These are phyloP conservation scores for Coregonus ussuriensis DNA, from an alignment of 2,797 vertebrate genomes.

Conservation along the genomic window DNA sequence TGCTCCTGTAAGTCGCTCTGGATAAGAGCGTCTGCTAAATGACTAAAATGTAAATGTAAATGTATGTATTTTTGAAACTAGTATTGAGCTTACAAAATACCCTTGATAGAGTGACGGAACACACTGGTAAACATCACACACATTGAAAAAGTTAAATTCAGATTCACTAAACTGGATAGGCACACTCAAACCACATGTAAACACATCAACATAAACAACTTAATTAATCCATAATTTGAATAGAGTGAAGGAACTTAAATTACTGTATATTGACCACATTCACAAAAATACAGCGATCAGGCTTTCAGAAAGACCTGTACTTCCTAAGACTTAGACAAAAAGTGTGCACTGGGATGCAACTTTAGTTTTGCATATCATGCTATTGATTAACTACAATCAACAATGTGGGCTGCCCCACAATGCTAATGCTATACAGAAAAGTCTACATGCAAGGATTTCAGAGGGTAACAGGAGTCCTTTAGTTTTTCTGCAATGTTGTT, in stretches of 20 bases:
- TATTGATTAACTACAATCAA: not conserved
- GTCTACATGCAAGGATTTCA: constrained; percentile 4
- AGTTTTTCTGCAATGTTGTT: not conserved
- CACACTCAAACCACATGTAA: too few relatives aligned
- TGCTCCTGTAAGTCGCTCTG: too few relatives aligned
- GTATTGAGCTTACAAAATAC: not conserved
- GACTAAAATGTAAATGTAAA: too few relatives aligned
- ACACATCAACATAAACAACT: not conserved
- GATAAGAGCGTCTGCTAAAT: too few relatives aligned
- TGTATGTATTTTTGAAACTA: not conserved
- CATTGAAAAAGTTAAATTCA: too few relatives aligned
- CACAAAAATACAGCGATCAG: constrained; percentile 23
- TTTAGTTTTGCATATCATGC: not conserved
- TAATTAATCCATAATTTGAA: not conserved
- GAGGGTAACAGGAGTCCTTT: not conserved
- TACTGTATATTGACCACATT: constrained; percentile 5
- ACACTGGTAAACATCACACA: too few relatives aligned
- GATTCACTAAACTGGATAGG: too few relatives aligned
- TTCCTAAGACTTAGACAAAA: constrained; percentile 15
- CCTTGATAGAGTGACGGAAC: too few relatives aligned
- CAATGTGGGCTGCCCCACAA: not conserved
- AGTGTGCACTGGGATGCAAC: constrained; percentile 37
- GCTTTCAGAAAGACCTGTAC: constrained; percentile 13
- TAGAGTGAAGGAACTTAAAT: not conserved
- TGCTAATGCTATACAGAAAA: not conserved